phyloP scores from a whole-genome alignment of 2,888 invertebrate genomes.

The Teinopalpus imperialis region DNA sequence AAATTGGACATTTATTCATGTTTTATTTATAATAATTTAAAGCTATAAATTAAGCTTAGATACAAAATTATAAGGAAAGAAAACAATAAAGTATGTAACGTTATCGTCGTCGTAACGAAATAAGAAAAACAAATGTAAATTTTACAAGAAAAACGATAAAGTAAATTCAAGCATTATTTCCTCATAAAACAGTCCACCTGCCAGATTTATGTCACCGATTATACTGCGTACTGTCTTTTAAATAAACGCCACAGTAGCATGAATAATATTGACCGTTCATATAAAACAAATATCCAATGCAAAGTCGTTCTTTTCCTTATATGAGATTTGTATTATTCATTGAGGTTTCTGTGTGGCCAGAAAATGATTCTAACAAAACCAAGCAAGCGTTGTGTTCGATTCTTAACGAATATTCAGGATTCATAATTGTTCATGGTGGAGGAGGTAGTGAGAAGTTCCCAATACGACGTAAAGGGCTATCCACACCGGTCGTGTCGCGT shows the following conservation, averaged over 20 bases:
- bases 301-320: not conserved
- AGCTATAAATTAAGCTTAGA: too few relatives aligned
- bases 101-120: not conserved
- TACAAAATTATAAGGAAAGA: too few relatives aligned
- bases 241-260: conserved; percentile 26
- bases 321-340: not conserved
- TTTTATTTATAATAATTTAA: too few relatives aligned
- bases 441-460: conserved; percentile 20
- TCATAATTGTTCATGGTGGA: not conserved
- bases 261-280: conserved; percentile 15
- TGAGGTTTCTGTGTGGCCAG: not conserved
- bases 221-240: conserved; percentile 24
- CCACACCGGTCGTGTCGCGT: conserved; percentile 29
- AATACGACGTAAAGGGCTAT: conserved; percentile 21
- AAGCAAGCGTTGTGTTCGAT: conserved; percentile 9
- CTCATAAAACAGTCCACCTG: conserved; percentile 18
- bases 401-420: not conserved
- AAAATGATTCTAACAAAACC: not conserved
- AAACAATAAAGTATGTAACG: conserved; percentile 15
- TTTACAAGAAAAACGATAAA: conserved; percentile 15
- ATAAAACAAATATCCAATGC: conserved; percentile 1
- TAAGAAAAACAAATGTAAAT: conserved; percentile 18
- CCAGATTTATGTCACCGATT: conserved; percentile 26
- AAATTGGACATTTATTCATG: too few relatives aligned
- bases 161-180: conserved; percentile 18